These are phyloP conservation scores for Misgurnus mizolepis DNA, from an alignment of 2,113 vertebrate species.

Conservation along the genomic window DNA sequence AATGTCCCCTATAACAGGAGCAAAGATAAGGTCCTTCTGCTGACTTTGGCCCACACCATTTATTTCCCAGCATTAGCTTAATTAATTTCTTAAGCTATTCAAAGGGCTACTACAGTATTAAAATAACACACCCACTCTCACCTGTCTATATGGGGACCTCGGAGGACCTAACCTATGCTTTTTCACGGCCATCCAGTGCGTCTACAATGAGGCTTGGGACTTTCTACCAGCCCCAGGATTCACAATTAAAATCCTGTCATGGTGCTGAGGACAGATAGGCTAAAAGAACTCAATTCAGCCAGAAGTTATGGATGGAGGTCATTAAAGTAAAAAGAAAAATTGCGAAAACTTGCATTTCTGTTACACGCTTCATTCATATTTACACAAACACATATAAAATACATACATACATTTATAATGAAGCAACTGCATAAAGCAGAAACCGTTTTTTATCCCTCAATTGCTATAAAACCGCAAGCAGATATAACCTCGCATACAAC, in stretches of 20 bases:
- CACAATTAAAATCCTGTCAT: conserved; percentile 54
- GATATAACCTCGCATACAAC: conserved; percentile 28
- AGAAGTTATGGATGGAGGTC: conserved; percentile 40
- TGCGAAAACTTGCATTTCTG: not conserved
- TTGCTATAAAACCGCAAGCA: not conserved
- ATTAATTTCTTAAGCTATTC: conserved; percentile 63
- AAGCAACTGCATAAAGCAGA: not conserved
- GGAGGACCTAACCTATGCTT: conserved; percentile 45
- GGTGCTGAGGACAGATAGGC: not conserved
- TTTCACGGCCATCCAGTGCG: conserved; percentile 23
- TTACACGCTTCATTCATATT: too few species aligned
- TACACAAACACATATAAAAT: too few species aligned
- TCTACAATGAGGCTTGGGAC: conserved; percentile 53
- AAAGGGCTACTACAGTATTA: conserved; percentile 43
- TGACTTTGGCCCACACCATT: conserved; percentile 50
- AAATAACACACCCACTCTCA: conserved; percentile 45
- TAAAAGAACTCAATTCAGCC: conserved; percentile 29
- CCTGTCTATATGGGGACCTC: conserved; percentile 13
- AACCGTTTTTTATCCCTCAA: not conserved
- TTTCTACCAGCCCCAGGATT: conserved; percentile 31
- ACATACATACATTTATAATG: too few species aligned
- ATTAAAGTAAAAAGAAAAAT: conserved; percentile 10
- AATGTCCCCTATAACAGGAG: conserved; percentile 55
- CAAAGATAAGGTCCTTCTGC: conserved; percentile 17
- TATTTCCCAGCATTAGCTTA: conserved; percentile 65